Conservation (phyloP, 2,797 vertebrate species). For the Carduelis carduelis region DNA sequence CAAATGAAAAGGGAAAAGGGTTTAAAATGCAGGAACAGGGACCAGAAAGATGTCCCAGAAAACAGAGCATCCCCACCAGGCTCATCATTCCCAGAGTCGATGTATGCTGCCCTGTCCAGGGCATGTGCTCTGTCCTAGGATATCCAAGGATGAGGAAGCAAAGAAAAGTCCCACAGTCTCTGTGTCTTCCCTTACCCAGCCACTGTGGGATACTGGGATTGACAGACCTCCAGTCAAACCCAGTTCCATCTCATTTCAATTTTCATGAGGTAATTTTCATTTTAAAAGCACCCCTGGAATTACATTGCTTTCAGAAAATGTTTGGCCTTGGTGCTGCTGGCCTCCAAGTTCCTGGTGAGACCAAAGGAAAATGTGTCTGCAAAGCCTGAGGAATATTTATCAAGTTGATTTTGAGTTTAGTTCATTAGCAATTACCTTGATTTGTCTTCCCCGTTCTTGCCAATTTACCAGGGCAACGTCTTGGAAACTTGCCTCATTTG, state of each 20-base stretch:
- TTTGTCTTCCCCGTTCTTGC: conserved; percentile 14
- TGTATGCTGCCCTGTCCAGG: not conserved
- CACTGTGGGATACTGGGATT: not conserved
- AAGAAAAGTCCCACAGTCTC: not conserved
- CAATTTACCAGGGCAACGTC: conserved; percentile 38
- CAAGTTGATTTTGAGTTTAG: conserved; percentile 14
- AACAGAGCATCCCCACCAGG: not conserved
- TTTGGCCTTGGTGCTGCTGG: not conserved
- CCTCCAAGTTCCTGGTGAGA: not conserved
- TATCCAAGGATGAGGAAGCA: not conserved
- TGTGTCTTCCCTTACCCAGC: not conserved
- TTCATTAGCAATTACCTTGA: conserved; percentile 45
- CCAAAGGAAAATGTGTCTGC: not conserved
- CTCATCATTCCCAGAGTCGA: not conserved
- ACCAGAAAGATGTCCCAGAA: not conserved
- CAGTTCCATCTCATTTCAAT: not conserved
- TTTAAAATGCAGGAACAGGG: not conserved
- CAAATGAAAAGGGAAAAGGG: not conserved
- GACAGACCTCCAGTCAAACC: not conserved
- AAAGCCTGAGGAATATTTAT: conserved; percentile 29
- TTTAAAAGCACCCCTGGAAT: not conserved
- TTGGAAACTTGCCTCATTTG: conserved; percentile 20
- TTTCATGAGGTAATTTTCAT: not conserved
- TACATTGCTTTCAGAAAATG: not conserved
- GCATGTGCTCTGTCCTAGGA: not conserved